Conservation (phyloP, 2,797 vertebrate species). For the Australoheros facetus region DNA sequence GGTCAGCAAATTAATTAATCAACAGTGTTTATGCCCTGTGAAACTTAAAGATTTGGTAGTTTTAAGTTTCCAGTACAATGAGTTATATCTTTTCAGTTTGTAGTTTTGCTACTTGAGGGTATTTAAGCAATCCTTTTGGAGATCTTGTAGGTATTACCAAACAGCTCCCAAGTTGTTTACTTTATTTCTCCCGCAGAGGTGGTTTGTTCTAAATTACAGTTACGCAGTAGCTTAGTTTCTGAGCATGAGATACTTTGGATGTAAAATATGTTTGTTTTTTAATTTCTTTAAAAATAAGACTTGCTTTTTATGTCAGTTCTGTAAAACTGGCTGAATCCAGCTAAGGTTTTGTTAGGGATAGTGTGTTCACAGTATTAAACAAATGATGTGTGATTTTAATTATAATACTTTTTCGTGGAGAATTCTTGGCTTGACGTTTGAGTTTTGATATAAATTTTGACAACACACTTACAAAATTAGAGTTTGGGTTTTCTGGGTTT, state of each 20-base stretch:
- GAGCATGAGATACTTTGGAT: not conserved
- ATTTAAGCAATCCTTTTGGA: slow-evolving; percentile 22
- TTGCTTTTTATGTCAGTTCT: slow-evolving; percentile 29
- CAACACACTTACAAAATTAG: not conserved
- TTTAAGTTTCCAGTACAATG: slow-evolving; percentile 6
- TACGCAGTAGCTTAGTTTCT: not conserved
- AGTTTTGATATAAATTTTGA: not conserved
- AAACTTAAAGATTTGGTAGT: not conserved
- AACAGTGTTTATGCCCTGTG: not conserved
- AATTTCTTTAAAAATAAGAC: slow-evolving; percentile 25
- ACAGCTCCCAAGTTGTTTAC: not conserved
- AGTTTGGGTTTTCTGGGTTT: slow-evolving; percentile 8
- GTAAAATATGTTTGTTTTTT: slow-evolving; percentile 9
- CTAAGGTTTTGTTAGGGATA: not conserved
- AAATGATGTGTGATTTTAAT: not conserved
- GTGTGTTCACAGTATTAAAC: not conserved
- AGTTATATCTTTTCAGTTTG: slow-evolving; percentile 5
- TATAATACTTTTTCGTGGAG: not conserved
- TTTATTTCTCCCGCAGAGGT: slow-evolving; percentile 16
- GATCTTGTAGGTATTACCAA: not conserved
- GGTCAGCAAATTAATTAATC: not conserved
- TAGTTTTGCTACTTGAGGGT: slow-evolving; percentile 24
- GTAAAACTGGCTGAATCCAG: not conserved
- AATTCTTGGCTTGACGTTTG: not conserved
- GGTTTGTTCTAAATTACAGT: slow-evolving; percentile 14